Evolutionary conservation across 2,113 vertebrate species (phyloP).

Genomic region (Herpailurus yagouaroundi): DNA sequence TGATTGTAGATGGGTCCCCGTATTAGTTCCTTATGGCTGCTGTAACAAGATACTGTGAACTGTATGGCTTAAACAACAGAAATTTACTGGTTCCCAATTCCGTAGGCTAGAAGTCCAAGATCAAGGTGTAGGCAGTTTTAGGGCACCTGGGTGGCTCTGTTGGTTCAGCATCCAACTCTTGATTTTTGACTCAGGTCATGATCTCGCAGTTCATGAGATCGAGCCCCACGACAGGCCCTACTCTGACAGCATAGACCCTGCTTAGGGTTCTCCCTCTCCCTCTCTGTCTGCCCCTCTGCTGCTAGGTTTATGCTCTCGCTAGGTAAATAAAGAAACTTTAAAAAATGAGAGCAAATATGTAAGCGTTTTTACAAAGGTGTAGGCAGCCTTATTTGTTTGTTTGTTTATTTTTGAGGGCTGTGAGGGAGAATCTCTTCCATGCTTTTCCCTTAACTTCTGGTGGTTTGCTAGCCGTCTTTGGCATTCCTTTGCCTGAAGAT

Average conservation of each 20-base stretch:
- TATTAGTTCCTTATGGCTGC: not conserved
- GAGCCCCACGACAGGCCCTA: too few species aligned
- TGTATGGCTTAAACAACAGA: not conserved
- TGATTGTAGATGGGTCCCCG: not conserved
- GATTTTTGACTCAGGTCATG: too few species aligned
- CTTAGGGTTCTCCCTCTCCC: too few species aligned
- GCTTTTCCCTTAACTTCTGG: not conserved
- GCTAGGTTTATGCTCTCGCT: too few species aligned
- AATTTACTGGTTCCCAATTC: not conserved
- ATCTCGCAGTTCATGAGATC: too few species aligned
- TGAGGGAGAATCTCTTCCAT: not conserved
- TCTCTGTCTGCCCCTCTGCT: too few species aligned
- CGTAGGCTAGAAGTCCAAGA: not conserved
- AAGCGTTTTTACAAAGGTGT: too few species aligned
- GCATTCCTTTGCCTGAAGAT: not conserved
- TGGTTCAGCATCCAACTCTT: too few species aligned
- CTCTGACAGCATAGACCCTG: too few species aligned
- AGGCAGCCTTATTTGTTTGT: not conserved
- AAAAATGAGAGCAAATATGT: too few species aligned
- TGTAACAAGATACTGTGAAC: not conserved
- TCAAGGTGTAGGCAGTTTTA: not conserved
- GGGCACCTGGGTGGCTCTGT: too few species aligned
- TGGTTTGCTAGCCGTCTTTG: not conserved
- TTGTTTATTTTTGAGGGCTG: not conserved
- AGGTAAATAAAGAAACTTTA: too few species aligned